A percentile compares a stretch with the other conserved stretches of the same genome.
Conservation (phyloP, 2,888 invertebrate species). For the Eilema caniola region DNA sequence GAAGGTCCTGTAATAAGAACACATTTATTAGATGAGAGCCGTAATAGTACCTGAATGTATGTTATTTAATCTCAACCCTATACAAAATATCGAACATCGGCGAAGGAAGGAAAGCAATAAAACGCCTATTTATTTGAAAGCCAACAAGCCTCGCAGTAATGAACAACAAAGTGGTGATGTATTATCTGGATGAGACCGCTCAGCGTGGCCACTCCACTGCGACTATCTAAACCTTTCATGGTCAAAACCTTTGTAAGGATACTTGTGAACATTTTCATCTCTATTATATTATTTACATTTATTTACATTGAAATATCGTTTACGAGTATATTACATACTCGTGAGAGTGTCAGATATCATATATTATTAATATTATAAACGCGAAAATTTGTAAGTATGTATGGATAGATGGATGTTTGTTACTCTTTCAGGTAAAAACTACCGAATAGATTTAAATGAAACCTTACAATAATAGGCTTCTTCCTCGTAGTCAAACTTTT, state of each 20-base stretch:
- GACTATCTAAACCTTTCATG: slow-evolving; percentile 31
- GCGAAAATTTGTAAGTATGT: too few species aligned
- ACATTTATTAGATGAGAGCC: slow-evolving; percentile 32
- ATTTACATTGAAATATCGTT: slow-evolving; percentile 24
- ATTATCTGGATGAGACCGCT: slow-evolving; percentile 66
- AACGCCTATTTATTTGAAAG: slow-evolving; percentile 84
- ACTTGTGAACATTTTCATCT: neutral
- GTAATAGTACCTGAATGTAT: slow-evolving; percentile 45
- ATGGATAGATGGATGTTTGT: too few species aligned
- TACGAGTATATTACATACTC: slow-evolving; percentile 13
- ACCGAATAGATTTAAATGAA: too few species aligned
- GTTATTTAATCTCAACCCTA: slow-evolving; percentile 69
- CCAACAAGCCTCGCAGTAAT: slow-evolving; percentile 80
- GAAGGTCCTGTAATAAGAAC: neutral
- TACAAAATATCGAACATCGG: slow-evolving; percentile 73
- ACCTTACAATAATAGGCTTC: too few species aligned
- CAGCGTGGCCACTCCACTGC: slow-evolving; percentile 45
- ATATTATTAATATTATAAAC: too few species aligned
- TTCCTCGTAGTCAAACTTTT: too few species aligned
- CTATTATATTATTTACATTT: neutral
- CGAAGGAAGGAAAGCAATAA: slow-evolving; percentile 79
- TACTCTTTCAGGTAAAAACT: too few species aligned
- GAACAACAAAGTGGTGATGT: slow-evolving; percentile 81
- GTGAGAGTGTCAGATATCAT: slow-evolving; percentile 34
- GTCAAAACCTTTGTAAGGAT: slow-evolving; percentile 23